Percentiles rank a stretch among this genome's conserved stretches.
Evolutionary conservation across 2,888 invertebrate species (phyloP).

Genomic region (Nomada fucata): DNA sequence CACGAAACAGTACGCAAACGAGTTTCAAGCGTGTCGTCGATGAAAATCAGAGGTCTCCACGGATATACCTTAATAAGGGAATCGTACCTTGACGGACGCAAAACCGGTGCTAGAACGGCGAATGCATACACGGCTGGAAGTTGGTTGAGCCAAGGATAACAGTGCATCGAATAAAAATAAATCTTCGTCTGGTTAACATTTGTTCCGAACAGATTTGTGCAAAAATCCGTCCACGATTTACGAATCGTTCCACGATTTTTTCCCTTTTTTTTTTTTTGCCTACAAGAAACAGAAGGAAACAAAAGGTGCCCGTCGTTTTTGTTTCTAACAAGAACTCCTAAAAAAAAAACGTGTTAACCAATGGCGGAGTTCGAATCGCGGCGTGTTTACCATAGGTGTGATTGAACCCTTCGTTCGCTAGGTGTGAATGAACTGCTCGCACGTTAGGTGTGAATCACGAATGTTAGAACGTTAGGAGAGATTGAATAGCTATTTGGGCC

Average conservation of each 20-base stretch:
- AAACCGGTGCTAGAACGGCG: slow-evolving; percentile 62
- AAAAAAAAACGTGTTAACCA: not conserved
- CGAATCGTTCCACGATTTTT: not conserved
- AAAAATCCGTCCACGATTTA: not conserved
- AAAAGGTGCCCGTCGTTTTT: too few species aligned
- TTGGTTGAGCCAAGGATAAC: slow-evolving; percentile 55
- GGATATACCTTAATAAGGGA: slow-evolving; percentile 71
- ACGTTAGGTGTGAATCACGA: slow-evolving; percentile 21
- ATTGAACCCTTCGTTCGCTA: not conserved
- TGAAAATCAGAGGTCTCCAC: slow-evolving; percentile 62
- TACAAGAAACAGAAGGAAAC: too few species aligned
- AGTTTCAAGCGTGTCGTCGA: slow-evolving; percentile 47
- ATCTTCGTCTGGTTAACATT: not conserved
- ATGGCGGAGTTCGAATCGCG: not conserved
- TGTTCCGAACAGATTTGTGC: not conserved
- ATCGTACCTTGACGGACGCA: slow-evolving; percentile 66
- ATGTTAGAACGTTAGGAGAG: not conserved
- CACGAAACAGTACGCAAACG: slow-evolving; percentile 5
- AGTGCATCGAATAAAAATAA: slow-evolving; percentile 8
- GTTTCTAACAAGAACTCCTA: not conserved
- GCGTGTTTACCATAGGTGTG: not conserved
- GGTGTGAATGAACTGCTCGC: slow-evolving; percentile 16
- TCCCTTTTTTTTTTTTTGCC: too few species aligned
- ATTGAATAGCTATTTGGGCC: not conserved
- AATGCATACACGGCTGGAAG: slow-evolving; percentile 32